phyloP scores from a whole-genome alignment of 53 echinoderm and acorn worm genomes.

The Stichopus horrens region DNA sequence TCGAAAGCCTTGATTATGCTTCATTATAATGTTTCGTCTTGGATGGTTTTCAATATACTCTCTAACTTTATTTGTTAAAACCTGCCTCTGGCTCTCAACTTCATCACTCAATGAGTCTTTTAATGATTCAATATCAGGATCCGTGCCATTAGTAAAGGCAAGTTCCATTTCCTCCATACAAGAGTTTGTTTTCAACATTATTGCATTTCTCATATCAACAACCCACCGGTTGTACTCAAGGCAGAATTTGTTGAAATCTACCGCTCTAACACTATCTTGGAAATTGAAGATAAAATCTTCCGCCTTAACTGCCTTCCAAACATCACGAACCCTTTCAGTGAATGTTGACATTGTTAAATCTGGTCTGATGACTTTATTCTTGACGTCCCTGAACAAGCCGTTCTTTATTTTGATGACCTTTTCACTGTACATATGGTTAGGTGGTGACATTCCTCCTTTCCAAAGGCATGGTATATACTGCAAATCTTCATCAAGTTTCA shows the following conservation, averaged over 20 bases:
- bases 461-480: conserved; percentile 37
- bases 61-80: not conserved
- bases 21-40: not conserved
- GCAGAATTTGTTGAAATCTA: conserved; percentile 11
- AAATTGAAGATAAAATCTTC: conserved; percentile 26
- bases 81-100: not conserved
- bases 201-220: conserved; percentile 2
- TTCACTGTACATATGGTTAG: conserved; percentile 23
- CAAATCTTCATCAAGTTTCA: conserved; percentile 19
- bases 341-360: conserved; percentile 26
- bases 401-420: not conserved
- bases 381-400: not conserved
- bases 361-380: not conserved
- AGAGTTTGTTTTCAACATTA: not conserved
- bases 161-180: not conserved
- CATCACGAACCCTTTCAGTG: conserved; percentile 25
- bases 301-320: conserved; percentile 24
- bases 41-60: not conserved
- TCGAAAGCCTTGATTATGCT: not conserved
- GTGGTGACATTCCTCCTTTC: conserved; percentile 16
- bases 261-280: conserved; percentile 34
- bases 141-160: not conserved
- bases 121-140: not conserved
- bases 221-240: conserved; percentile 32
- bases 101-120: not conserved